phyloP scores from a whole-genome alignment of 2,888 invertebrate species.

The Acleris holmiana region DNA sequence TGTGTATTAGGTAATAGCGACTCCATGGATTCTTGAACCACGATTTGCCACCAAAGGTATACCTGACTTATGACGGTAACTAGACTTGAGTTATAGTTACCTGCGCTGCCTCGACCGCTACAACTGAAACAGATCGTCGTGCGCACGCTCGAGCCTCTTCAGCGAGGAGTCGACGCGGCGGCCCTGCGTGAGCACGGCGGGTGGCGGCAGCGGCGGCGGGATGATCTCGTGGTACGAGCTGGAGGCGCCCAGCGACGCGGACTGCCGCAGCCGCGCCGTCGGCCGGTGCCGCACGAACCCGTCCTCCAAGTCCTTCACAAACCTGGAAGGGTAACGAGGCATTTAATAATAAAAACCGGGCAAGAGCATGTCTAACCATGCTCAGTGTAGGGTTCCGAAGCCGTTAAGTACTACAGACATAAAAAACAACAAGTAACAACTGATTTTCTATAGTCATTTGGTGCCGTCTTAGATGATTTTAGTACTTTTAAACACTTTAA shows the following conservation, averaged over 20 bases:
- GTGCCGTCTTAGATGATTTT: too few species aligned
- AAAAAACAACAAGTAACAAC: too few species aligned
- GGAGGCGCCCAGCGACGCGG: slow-evolving; percentile 79
- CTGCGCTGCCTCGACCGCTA: slow-evolving; percentile 85
- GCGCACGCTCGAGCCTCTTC: slow-evolving; percentile 91
- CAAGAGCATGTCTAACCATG: too few species aligned
- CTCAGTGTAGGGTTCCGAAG: too few species aligned
- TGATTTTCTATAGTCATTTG: too few species aligned
- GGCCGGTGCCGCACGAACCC: slow-evolving; percentile 82
- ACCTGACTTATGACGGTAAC: too few species aligned
- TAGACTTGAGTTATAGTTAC: background rate
- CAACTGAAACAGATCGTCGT: slow-evolving; percentile 96
- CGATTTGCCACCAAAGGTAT: too few species aligned
- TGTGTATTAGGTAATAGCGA: too few species aligned
- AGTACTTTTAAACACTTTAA: too few species aligned
- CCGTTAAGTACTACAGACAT: too few species aligned
- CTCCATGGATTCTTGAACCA: too few species aligned
- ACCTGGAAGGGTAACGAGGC: slow-evolving; percentile 64
- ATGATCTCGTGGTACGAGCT: slow-evolving; percentile 77
- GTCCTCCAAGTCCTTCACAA: slow-evolving; percentile 82
- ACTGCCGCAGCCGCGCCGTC: slow-evolving; percentile 83
- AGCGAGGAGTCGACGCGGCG: slow-evolving; percentile 91
- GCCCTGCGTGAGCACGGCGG: slow-evolving; percentile 91
- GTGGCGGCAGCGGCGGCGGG: slow-evolving; percentile 81
- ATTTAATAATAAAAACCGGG: too few species aligned